Evolutionary conservation across 2,113 vertebrate genomes (phyloP).

Genomic region (Erpornis zantholeuca): DNA sequence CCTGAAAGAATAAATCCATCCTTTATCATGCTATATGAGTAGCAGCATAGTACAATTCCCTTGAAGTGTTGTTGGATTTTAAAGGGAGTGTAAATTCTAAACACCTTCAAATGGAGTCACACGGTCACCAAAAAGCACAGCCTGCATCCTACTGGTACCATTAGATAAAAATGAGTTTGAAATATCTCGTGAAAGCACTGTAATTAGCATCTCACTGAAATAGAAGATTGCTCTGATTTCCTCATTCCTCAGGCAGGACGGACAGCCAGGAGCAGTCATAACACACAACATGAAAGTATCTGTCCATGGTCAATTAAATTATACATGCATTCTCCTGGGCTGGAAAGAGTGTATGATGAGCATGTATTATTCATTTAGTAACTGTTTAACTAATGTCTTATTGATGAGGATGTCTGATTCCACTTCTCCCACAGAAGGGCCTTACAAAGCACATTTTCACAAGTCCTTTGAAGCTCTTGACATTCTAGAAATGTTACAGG

Average conservation of each 20-base stretch:
- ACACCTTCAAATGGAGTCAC: neutral
- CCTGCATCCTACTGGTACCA: neutral
- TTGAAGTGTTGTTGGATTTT: neutral
- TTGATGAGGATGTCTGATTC: conserved; percentile 26
- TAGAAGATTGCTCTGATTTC: neutral
- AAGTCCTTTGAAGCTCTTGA: neutral
- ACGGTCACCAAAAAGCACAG: neutral
- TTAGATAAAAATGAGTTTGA: neutral
- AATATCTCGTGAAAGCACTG: neutral
- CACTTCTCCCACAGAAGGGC: conserved; percentile 2
- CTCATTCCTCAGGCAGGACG: neutral
- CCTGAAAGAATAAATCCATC: neutral
- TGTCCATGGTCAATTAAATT: neutral
- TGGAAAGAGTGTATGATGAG: conserved; percentile 12
- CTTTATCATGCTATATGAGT: neutral
- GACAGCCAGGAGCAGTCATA: neutral
- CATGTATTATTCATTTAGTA: conserved; percentile 45
- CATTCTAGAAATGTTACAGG: neutral
- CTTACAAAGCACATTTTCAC: neutral
- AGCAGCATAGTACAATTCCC: neutral
- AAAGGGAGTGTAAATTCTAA: neutral
- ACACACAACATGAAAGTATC: neutral
- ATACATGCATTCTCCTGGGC: neutral
- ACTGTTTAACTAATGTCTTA: conserved; percentile 51
- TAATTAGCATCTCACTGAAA: neutral